Evolutionary conservation across 2,113 vertebrate species (phyloP), one percentile per base, ranked within the genome.

Genomic region (Myrmophylax atrothorax): DNA sequence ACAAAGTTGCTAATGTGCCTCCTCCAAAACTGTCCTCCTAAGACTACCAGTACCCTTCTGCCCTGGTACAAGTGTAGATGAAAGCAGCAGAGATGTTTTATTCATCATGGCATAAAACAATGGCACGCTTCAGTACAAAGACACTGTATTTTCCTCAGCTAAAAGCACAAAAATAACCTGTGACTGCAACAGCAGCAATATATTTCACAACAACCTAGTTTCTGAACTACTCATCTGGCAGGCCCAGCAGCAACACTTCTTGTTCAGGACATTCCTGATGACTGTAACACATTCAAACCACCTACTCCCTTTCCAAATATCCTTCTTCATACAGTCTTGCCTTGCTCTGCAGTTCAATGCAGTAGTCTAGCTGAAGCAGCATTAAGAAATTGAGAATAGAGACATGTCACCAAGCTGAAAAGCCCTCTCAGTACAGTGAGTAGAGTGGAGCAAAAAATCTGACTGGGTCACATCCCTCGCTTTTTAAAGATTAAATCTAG

Each of bases 401-500:
- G 42, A 17, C 44, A 81, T 7, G 23, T 33, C 52, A 83, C 24
- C 87, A 94, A 84, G 40, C 52, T 24, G 7, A 73, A 74, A 80
- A 63, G 26, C 60, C 50, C 23, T 56, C 44, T 52, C 76, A 38
- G 38, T 72, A 63, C 88, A 90, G 40, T 26, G 13, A 70, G 38
- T 5, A 80, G 33, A 55, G 20, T 8, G 17, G 1, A 2, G 20
- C 3, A 25, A 68, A 91, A 73, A 55, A 44, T n/a, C 23, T 10
- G 9, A 70, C 63, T 59, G 22, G 50, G n/a, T 33, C 72, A 89
- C 66, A 84, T 62, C 73, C 62, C 58, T 59, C 56, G 19, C 14
- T 74, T 93, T 78, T 90, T 53, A 37, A 93, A 90, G 72, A 84
- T 78, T 72, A 90, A 92, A 94, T 72, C 85, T 64, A 86, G 33